phyloP scores from a whole-genome alignment of 2,113 vertebrate genomes.

The Eubucco bourcierii region DNA sequence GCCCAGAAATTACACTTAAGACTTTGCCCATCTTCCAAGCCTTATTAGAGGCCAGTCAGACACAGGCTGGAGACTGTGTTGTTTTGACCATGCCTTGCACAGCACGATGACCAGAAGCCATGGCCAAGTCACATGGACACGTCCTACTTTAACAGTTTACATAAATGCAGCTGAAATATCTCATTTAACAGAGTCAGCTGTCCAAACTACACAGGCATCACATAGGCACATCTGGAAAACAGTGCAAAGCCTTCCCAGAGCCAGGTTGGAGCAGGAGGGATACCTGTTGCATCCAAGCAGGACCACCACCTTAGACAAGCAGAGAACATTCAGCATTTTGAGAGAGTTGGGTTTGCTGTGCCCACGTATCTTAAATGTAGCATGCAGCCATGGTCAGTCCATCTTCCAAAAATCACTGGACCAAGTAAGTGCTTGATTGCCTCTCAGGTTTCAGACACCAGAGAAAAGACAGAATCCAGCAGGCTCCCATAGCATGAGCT shows the following conservation, averaged over 20 bases:
- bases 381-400: background rate
- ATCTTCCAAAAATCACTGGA: background rate
- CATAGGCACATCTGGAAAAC: background rate
- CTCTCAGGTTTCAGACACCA: background rate
- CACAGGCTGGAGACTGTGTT: accelerated
- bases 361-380: background rate
- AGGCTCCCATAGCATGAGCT: background rate
- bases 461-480: background rate
- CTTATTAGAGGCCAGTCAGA: background rate
- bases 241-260: background rate
- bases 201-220: background rate
- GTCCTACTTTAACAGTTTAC: background rate
- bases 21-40: background rate
- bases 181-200: background rate
- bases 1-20: slow-evolving; percentile 3
- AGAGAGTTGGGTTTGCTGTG: background rate
- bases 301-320: background rate
- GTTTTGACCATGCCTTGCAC: background rate
- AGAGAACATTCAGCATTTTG: background rate
- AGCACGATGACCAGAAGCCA: background rate
- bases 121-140: background rate
- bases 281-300: background rate
- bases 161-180: background rate
- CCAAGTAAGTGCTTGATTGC: background rate
- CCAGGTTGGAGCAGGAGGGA: background rate